Conservation (phyloP, 2,797 vertebrate species). For the Acanthurus tractus region DNA sequence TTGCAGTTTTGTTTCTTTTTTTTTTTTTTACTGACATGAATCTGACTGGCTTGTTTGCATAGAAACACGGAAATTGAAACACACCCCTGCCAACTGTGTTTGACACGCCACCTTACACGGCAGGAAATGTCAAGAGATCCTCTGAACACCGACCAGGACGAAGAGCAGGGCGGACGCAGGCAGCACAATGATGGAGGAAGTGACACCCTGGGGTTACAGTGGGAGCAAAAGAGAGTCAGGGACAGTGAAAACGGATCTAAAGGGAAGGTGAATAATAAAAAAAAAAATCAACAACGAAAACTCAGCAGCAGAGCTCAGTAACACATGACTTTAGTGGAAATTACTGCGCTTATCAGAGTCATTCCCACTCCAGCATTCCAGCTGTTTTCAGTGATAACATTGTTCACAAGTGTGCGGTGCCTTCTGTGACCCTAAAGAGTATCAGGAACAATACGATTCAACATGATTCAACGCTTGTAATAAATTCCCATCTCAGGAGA, state of each 20-base stretch:
- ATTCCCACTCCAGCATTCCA: conserved; percentile 39
- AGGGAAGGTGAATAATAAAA: conserved; percentile 41
- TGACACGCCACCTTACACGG: not conserved
- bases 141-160: conserved; percentile 34
- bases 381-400: conserved; percentile 74
- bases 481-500: conserved; percentile 14
- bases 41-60: conserved; percentile 18
- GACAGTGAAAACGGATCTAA: conserved; percentile 28
- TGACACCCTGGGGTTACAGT: conserved; percentile 37
- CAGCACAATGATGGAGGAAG: conserved; percentile 58
- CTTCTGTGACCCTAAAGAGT: conserved; percentile 42
- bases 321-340: conserved; percentile 49
- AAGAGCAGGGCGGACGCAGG: conserved; percentile 17
- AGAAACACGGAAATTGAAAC: conserved; percentile 8
- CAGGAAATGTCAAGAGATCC: conserved; percentile 42
- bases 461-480: conserved; percentile 23
- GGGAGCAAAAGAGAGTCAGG: conserved; percentile 12
- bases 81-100: not conserved
- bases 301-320: conserved; percentile 15
- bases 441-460: conserved; percentile 7
- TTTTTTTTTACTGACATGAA: too few relatives aligned
- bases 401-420: conserved; percentile 51
- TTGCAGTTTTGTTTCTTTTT: not conserved
- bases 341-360: conserved; percentile 47
- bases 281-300: not conserved